Base-by-base conservation (phyloP, 2,888 invertebrate genomes). In the Melanchra persicariae region DNA sequence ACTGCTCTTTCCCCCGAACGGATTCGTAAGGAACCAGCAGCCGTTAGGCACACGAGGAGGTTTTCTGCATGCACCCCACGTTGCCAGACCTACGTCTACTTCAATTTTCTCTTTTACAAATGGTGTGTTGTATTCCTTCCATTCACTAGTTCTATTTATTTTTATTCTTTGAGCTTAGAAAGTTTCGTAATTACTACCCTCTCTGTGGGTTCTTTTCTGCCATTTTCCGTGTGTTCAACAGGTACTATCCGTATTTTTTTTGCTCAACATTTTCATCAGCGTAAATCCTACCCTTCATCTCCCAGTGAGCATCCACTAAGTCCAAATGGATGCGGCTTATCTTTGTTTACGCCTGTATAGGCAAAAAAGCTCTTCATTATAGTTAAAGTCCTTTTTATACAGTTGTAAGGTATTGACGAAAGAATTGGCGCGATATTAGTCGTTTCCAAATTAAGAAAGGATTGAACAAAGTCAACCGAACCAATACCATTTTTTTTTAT, bases 161-260 rank as follows among this genome's bases (percentile, higher is more conserved):
- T 63, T 67, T 74, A 63, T 70, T 76, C 52, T 89, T 85, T 84
- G 83, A 83, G 76, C 77, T 81, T 81, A 83, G 83, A 84, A 87
- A 88, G 85, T 89, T 90, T 84, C 77, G 86, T 89, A 89, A 91
- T 91, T 90, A 89, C 86, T 74, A 81, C 85, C 68, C 76, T 75
- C 70, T 78, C 81, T 82, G 83, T 84, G 66, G 72, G 78, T 64
- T 59, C 22, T 58, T 75, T 63, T 66, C 19, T 66, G 52, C 19
- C 19, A 67, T 71, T 77, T 81, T 76, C 67, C 51, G 63, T 65
- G 22, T 71, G 70, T 79, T 87, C 88, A 89, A 89, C 88, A 89
- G 90, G 89, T 89, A 82, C 54, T 24, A 63, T 62, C 70, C 34
- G 76, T 82, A 85, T 87, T 79, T 88, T n/a, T 86, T 87, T 84